phyloP scores from a whole-genome alignment of 1,140 invertebrate genomes.

The Trichonephila inaurata region DNA sequence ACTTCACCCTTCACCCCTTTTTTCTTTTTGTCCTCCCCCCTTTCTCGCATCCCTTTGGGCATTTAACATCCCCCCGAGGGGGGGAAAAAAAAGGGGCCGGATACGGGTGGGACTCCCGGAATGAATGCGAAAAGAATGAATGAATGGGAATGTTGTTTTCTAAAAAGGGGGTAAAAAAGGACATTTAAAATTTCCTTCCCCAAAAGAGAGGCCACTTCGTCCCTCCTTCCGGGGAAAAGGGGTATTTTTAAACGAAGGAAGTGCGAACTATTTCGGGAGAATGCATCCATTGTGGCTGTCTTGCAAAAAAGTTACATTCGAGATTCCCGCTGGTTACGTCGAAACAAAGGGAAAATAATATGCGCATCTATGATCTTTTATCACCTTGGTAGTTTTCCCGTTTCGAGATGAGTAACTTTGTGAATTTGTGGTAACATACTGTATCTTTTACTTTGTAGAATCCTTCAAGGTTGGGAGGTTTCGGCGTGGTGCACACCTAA shows the following conservation, averaged over 20 bases:
- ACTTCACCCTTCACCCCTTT: no score
- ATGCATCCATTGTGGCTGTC: not conserved
- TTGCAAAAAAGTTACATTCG: constrained; percentile 5
- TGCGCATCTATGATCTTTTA: constrained; percentile 3
- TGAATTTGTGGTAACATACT: not conserved
- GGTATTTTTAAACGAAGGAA: constrained; percentile 15
- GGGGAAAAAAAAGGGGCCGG: constrained; percentile 47
- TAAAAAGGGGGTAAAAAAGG: constrained; percentile 44
- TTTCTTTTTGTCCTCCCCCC: not conserved
- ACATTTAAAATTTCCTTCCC: constrained; percentile 12
- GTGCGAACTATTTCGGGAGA: constrained; percentile 13
- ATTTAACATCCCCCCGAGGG: constrained; percentile 32
- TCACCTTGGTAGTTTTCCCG: constrained; percentile 2
- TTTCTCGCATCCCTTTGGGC: constrained; percentile 33
- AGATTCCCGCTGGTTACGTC: constrained; percentile 36
- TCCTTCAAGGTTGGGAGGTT: not conserved
- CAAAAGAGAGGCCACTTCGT: not conserved
- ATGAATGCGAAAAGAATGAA: constrained; percentile 41
- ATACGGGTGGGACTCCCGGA: constrained; percentile 39
- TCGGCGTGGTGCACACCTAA: not conserved
- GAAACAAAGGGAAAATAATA: constrained; percentile 18
- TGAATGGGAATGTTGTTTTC: constrained; percentile 46
- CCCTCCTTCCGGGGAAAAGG: not conserved
- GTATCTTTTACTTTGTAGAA: not conserved
- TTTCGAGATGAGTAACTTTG: not conserved